A percentile compares a stretch with the other conserved stretches of the same genome.
Conservation (phyloP, 2,797 vertebrate genomes). For the Microctenopoma stevenorrisi region DNA sequence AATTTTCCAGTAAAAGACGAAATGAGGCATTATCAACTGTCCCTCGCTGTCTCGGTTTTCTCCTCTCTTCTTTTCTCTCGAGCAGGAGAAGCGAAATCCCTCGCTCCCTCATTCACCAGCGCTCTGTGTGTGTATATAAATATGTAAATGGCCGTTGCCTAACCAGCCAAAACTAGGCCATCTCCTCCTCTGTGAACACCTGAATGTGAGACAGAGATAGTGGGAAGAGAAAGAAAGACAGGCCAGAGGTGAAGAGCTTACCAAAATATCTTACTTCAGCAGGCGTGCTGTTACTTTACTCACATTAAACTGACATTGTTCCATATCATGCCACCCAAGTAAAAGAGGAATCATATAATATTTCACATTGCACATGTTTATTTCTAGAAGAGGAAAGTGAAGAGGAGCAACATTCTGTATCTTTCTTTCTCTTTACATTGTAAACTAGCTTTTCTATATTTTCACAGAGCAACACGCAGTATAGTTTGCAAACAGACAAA, state of each 20-base stretch:
- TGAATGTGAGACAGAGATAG: conserved; percentile 54
- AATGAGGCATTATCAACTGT: conserved; percentile 65
- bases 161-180: conserved; percentile 65
- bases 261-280: conserved; percentile 56
- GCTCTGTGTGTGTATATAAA: conserved; percentile 30
- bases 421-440: neutral
- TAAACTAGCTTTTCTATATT: neutral
- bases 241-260: conserved; percentile 54
- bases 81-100: conserved; percentile 43
- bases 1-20: conserved; percentile 67
- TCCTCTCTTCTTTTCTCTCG: conserved; percentile 20
- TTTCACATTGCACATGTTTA: neutral
- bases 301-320: conserved; percentile 50
- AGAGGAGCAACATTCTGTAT: neutral
- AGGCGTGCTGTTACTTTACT: conserved; percentile 38
- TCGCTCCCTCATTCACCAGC: conserved; percentile 34
- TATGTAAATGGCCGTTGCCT: conserved; percentile 61
- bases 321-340: conserved; percentile 11
- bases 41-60: conserved; percentile 29
- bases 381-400: neutral
- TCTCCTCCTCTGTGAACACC: conserved; percentile 64
- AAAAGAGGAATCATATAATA: conserved; percentile 12
- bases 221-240: conserved; percentile 14
- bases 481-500: no score
- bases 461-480: neutral